A percentile compares a stretch with the other conserved stretches of the same genome.
phyloP scores from a whole-genome alignment of 2,888 invertebrate species.

The Trypoxylon attenuatum region DNA sequence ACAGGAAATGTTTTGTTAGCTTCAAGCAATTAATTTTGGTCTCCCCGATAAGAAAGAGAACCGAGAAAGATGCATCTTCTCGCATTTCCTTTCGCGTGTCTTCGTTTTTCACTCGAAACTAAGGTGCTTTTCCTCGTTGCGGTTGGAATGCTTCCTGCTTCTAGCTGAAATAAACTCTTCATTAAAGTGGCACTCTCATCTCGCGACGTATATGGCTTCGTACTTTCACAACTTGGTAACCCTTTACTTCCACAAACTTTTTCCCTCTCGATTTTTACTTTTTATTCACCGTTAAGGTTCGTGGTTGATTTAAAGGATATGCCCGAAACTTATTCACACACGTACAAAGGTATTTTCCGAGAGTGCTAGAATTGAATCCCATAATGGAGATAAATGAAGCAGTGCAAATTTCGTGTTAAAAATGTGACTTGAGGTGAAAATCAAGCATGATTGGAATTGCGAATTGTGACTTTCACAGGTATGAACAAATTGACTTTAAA shows the following conservation, averaged over 20 bases:
- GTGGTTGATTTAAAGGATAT: no score
- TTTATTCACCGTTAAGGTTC: no score
- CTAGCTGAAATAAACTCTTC: slow-evolving; percentile 3
- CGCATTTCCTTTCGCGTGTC: slow-evolving; percentile 7
- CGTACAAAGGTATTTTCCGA: no score
- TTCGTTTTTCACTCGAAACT: slow-evolving; percentile 10
- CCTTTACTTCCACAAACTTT: no score
- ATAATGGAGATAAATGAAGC: no score
- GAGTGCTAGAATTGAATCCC: no score
- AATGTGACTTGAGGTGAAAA: no score
- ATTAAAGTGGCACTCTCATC: slow-evolving; percentile 18
- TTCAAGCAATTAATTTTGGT: slow-evolving; percentile 40
- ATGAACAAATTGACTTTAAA: no score
- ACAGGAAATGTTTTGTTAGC: slow-evolving; percentile 20
- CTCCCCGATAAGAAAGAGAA: slow-evolving; percentile 1
- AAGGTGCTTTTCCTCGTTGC: neutral
- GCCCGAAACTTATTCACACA: no score
- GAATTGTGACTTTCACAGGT: no score
- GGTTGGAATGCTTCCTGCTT: slow-evolving; percentile 17
- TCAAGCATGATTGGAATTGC: no score
- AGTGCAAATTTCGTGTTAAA: no score
- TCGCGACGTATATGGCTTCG: neutral
- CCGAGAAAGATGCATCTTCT: neutral
- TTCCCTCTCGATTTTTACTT: neutral
- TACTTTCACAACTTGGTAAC: neutral